A percentile compares a stretch with the other conserved stretches of the same genome.
Conservation (phyloP, 2,888 invertebrate genomes). For the Cinara cedri region DNA sequence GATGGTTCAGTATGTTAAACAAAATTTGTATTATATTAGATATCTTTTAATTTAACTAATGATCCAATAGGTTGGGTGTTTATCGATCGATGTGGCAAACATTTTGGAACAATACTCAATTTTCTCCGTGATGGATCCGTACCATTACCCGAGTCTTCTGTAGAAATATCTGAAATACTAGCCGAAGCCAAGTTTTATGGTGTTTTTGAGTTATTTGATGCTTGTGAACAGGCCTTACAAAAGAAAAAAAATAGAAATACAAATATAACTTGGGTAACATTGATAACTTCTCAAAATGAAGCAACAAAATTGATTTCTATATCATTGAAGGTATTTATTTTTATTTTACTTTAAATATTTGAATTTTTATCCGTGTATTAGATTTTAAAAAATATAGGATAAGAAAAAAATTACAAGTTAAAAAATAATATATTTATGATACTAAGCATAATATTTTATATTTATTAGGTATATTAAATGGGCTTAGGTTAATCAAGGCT, state of each 20-base stretch:
- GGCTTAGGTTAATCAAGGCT: too few species aligned
- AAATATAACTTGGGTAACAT: conserved; percentile 90
- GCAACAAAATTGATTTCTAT: conserved; percentile 84
- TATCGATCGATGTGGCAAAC: conserved; percentile 96
- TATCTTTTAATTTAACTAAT: background rate
- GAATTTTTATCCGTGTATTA: too few species aligned
- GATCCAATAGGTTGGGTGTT: conserved; percentile 87
- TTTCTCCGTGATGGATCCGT: conserved; percentile 93
- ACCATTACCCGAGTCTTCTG: conserved; percentile 86
- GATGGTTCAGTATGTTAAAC: conserved; percentile 51
- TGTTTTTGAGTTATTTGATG: conserved; percentile 85
- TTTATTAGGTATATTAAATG: too few species aligned
- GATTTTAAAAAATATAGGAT: too few species aligned
- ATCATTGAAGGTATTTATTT: conserved; percentile 71
- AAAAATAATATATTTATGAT: too few species aligned
- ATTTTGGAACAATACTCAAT: conserved; percentile 94
- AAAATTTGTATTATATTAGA: background rate
- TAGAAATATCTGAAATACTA: conserved; percentile 88
- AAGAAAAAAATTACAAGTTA: too few species aligned
- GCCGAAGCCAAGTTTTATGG: conserved; percentile 97
- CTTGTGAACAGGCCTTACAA: conserved; percentile 84
- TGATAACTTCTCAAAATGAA: conserved; percentile 91
- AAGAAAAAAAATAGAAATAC: conserved; percentile 80
- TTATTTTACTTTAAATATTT: too few species aligned
- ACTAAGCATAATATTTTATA: too few species aligned